phyloP scores from a whole-genome alignment of 2,797 vertebrate genomes.

The Sus cebifrons region DNA sequence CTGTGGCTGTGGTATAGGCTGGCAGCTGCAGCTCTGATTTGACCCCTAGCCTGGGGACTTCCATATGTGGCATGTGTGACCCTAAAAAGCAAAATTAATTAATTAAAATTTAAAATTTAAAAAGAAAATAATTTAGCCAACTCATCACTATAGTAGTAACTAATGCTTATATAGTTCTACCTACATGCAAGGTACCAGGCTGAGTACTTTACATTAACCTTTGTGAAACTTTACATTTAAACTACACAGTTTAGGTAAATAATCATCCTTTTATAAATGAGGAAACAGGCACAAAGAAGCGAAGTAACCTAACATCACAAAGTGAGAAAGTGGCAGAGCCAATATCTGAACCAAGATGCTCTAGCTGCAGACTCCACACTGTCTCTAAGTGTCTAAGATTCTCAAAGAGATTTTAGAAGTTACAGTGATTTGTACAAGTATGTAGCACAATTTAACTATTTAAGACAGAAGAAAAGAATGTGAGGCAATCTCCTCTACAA shows the following conservation, averaged over 20 bases:
- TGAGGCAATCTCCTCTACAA: not conserved
- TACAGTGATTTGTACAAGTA: not conserved
- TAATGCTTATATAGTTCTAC: not conserved
- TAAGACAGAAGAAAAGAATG: not conserved
- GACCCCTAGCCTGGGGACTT: too few relatives aligned
- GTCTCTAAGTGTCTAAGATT: not conserved
- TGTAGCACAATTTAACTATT: not conserved
- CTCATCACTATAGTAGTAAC: not conserved
- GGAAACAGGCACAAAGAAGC: not conserved
- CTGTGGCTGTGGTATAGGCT: too few relatives aligned
- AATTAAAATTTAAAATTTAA: not conserved
- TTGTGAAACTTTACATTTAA: not conserved
- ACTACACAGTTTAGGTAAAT: not conserved
- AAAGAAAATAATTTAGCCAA: conserved; percentile 39
- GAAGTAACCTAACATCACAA: not conserved
- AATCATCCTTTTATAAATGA: not conserved
- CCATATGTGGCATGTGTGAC: too few relatives aligned
- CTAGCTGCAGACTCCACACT: not conserved
- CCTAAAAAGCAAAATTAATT: too few relatives aligned
- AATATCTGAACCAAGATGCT: not conserved
- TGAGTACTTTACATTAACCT: not conserved
- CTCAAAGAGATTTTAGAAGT: not conserved
- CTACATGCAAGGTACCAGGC: not conserved
- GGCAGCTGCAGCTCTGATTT: too few relatives aligned
- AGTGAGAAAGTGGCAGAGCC: not conserved